phyloP scores from a whole-genome alignment of 2,797 vertebrate species.

The Columba guinea region DNA sequence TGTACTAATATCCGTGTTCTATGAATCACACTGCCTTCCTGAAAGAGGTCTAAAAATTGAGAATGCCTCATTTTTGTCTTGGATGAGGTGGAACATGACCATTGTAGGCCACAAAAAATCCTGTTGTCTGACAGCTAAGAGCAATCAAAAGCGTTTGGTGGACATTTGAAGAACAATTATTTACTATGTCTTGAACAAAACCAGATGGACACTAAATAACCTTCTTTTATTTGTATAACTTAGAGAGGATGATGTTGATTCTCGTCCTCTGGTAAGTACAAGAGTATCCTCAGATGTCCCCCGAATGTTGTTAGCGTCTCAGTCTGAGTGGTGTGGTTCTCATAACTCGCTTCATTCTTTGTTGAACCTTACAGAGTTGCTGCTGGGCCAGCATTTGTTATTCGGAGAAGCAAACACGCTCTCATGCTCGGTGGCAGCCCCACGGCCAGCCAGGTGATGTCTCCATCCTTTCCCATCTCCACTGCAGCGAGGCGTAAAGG shows the following conservation, averaged over 20 bases:
- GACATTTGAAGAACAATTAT: background rate
- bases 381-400: background rate
- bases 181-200: slow-evolving; percentile 8
- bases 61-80: background rate
- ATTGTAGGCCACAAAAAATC: background rate
- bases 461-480: background rate
- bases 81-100: background rate
- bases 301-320: background rate
- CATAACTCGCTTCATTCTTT: background rate
- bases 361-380: background rate
- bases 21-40: background rate
- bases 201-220: background rate
- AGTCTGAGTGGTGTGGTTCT: background rate
- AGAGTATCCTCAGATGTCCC: background rate
- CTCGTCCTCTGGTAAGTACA: background rate
- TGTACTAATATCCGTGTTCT: background rate
- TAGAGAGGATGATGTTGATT: background rate
- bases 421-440: background rate
- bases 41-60: background rate
- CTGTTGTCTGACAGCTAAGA: background rate
- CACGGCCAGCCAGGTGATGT: background rate
- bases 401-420: background rate
- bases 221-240: background rate
- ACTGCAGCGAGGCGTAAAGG: background rate
- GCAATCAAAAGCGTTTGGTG: background rate